A percentile compares a stretch with the other conserved stretches of the same genome.
Evolutionary conservation across 2,797 vertebrate species (phyloP).

Genomic region (Girardinus metallicus): DNA sequence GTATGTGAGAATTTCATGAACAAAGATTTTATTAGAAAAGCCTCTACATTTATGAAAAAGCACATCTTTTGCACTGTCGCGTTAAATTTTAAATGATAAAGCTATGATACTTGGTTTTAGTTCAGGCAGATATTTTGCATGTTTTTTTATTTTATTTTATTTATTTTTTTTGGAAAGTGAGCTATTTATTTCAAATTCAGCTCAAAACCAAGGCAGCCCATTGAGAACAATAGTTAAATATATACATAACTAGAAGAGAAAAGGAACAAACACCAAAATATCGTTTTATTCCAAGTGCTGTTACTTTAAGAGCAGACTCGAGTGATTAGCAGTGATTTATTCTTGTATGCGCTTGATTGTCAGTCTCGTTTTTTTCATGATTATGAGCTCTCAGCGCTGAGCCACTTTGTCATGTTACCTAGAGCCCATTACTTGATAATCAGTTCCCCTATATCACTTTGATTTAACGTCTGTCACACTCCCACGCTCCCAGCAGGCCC

Average conservation of each 20-base stretch:
- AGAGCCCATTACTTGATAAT: slow-evolving; percentile 54
- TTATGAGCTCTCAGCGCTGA: slow-evolving; percentile 32
- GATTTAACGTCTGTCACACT: slow-evolving; percentile 61
- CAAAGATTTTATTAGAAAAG: neutral
- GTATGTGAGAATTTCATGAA: neutral
- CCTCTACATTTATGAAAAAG: neutral
- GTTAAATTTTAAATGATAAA: neutral
- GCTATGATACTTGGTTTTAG: neutral
- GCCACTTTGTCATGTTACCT: slow-evolving; percentile 41
- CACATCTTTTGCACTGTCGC: neutral
- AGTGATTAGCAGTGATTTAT: slow-evolving; percentile 40
- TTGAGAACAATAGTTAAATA: neutral
- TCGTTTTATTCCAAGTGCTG: neutral
- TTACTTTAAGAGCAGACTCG: slow-evolving; percentile 22
- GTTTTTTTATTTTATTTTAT: no score
- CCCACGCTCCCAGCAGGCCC: slow-evolving; percentile 59
- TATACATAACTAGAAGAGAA: neutral
- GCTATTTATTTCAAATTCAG: neutral
- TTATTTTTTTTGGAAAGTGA: neutral
- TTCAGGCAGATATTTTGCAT: neutral
- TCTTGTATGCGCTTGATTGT: slow-evolving; percentile 25
- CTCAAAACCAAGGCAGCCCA: neutral
- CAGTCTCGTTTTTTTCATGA: slow-evolving; percentile 31
- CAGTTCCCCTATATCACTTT: slow-evolving; percentile 55
- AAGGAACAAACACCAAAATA: neutral